Evolutionary conservation across 2,797 vertebrate species (phyloP).

Genomic region (Ctenopoma multispine): DNA sequence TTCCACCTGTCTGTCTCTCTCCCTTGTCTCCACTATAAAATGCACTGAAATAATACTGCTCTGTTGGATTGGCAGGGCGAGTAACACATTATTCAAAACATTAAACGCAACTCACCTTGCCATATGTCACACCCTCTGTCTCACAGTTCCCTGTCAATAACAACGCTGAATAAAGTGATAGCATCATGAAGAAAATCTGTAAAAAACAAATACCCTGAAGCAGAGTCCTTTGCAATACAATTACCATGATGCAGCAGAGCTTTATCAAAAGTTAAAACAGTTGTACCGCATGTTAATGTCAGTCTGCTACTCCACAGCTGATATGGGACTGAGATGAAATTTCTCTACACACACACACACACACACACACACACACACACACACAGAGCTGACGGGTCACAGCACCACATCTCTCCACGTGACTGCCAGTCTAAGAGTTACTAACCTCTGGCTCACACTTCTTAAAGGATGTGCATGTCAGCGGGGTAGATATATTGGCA

Average conservation of each 20-base stretch:
- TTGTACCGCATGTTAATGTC: neutral
- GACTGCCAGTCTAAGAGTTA: constrained; percentile 23
- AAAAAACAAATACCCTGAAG: constrained; percentile 13
- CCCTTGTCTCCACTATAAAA: constrained; percentile 43
- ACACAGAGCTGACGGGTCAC: constrained; percentile 53
- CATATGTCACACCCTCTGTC: constrained; percentile 31
- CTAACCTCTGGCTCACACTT: constrained; percentile 65
- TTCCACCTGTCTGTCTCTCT: constrained; percentile 55
- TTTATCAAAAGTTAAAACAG: neutral
- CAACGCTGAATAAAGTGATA: constrained; percentile 36
- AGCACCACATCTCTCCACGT: constrained; percentile 55
- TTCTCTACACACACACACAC: constrained; percentile 16
- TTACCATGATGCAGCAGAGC: constrained; percentile 11
- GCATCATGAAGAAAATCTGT: constrained; percentile 4
- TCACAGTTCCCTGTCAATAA: constrained; percentile 43
- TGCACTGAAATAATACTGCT: constrained; percentile 52
- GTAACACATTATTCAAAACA: constrained; percentile 15
- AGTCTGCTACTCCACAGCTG: neutral
- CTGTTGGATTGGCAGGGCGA: constrained; percentile 25
- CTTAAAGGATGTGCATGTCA: constrained; percentile 49
- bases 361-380: constrained; percentile 20
- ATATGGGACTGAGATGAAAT: constrained; percentile 10
- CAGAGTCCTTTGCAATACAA: constrained; percentile 7
- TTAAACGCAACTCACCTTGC: constrained; percentile 47
- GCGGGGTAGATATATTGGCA: constrained; percentile 46